phyloP scores from a whole-genome alignment of 2,113 vertebrate species.

The Narcine bancroftii region DNA sequence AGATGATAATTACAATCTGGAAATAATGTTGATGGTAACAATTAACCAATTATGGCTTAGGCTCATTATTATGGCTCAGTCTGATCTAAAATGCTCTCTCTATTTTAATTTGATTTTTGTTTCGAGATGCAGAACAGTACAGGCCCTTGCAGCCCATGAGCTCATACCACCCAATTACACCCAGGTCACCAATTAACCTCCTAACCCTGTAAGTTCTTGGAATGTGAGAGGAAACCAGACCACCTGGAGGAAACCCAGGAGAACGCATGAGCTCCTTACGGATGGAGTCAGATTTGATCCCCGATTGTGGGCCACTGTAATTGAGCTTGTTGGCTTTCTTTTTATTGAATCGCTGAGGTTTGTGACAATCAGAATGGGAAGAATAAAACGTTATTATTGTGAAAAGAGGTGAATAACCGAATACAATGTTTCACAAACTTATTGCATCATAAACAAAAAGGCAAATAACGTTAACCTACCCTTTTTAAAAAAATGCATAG shows the following conservation, averaged over 20 bases:
- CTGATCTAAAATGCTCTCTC: not conserved
- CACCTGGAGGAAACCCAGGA: too few species aligned
- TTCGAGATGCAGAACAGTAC: too few species aligned
- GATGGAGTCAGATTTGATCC: too few species aligned
- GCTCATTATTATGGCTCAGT: not conserved
- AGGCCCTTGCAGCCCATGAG: too few species aligned
- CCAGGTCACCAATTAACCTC: too few species aligned
- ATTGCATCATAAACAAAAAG: not conserved
- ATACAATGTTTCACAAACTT: not conserved
- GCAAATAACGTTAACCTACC: not conserved
- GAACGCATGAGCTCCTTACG: too few species aligned
- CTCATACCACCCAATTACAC: too few species aligned
- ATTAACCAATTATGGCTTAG: not conserved
- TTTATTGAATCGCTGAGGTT: not conserved
- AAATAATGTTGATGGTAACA: not conserved
- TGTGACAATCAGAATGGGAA: not conserved
- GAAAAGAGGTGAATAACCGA: not conserved
- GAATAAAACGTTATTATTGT: not conserved
- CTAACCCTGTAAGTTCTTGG: too few species aligned
- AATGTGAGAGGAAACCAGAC: too few species aligned
- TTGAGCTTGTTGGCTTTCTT: too few species aligned
- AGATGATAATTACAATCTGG: not conserved
- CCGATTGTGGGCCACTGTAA: too few species aligned
- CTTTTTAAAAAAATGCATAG: not conserved
- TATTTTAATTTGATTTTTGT: not conserved